A percentile compares a stretch with the other conserved stretches of the same genome.
phyloP scores from a whole-genome alignment of 2,113 vertebrate genomes.

The Oncorhynchus tshawytscha region DNA sequence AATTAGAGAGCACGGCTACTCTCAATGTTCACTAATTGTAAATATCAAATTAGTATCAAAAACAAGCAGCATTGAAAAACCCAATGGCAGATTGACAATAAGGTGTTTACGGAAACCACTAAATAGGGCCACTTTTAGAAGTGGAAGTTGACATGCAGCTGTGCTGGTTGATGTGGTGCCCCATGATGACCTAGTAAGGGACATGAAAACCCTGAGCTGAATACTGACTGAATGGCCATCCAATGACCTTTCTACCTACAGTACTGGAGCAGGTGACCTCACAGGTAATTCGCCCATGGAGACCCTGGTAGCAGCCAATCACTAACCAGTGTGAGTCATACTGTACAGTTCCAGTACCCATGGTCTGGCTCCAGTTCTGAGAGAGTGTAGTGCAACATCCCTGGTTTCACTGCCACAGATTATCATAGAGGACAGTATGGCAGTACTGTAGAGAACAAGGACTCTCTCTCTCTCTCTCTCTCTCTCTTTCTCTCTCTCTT shows the following conservation, averaged over 20 bases:
- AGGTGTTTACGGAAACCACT: no score
- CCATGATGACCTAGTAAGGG: constrained; percentile 29
- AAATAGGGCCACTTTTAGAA: constrained; percentile 2
- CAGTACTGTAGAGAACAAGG: no score
- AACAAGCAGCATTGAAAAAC: not conserved
- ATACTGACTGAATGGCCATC: constrained; percentile 36
- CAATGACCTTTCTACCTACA: constrained; percentile 12
- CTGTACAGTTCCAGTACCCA: not conserved
- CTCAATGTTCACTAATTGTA: constrained; percentile 2
- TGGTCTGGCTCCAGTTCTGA: not conserved
- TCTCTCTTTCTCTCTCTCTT: no score
- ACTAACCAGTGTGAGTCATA: not conserved
- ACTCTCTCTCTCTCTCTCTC: no score
- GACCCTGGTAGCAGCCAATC: not conserved
- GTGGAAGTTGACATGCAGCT: constrained; percentile 21
- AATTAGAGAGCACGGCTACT: constrained; percentile 48
- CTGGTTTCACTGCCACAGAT: not conserved
- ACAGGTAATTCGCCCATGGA: constrained; percentile 1
- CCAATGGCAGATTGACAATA: no score
- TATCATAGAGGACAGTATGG: not conserved
- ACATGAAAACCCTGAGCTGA: not conserved
- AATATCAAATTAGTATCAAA: not conserved
- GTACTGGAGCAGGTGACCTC: constrained; percentile 7
- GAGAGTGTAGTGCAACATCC: not conserved
- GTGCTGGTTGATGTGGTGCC: not conserved